Base-by-base conservation (phyloP, 2,113 vertebrate species). In the Silurus glanis region DNA sequence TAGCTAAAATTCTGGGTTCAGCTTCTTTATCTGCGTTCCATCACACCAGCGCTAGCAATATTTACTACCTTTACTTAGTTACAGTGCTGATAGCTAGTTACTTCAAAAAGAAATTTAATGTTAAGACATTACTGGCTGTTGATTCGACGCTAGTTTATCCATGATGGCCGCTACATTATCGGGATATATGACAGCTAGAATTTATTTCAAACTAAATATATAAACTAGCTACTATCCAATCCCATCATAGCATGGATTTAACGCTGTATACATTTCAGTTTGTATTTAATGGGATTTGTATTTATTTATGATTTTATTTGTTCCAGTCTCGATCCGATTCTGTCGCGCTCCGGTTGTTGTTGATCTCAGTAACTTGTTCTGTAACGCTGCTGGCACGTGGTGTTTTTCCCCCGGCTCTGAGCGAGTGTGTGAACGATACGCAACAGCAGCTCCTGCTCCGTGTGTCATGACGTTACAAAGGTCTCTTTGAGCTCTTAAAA, bases 401-500 rank as follows among this genome's bases (percentile, higher is more conserved):
- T 23, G 5, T 81, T 17, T 81, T 49, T 81, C 61, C 25, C 12
- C 12, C 5, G 51, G 25, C 13, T 6, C 12, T 61, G 8, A 81
- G 58, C 2, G 37, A 25, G 45, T 23, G 56, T 59, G 10, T 51
- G 45, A 62, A 21, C 4, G 23, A 51, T 82, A 66, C 61, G 17
- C 61, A 66, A 53, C 58, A 81, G 56, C 47, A 51, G 37, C 49
- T 82, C 61, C 80, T 82, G 61, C 61, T 82, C 61, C 17, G 61
- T 17, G 37, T n/a, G 61, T 82, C 2, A 1, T 72, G 23, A 55
- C 66, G 61, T 25, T 45, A 84, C 83, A 84, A 84, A 62, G 71
- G 37, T 21, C 76, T 53, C 83, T 75, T 84, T 84, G 37, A 62
- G 56, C 45, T n/a, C 45, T 76, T 84, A 62, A 84, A 61, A 62